Conservation (phyloP, 2,113 vertebrate species). For the Dipodomys merriami region DNA sequence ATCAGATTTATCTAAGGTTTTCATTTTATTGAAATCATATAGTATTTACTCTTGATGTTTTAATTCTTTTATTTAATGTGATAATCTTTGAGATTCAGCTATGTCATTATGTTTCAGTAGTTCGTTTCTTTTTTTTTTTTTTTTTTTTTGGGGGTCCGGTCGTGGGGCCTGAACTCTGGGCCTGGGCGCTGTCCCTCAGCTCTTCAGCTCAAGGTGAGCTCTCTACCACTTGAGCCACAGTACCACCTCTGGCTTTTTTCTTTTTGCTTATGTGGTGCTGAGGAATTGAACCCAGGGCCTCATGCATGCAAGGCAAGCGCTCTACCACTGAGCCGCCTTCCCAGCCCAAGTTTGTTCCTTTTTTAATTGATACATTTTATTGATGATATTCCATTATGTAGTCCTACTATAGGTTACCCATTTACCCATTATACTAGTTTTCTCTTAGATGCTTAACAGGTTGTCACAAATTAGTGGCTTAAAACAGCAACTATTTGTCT, state of each 20-base stretch:
- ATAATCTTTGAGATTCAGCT: not conserved
- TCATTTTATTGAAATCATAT: not conserved
- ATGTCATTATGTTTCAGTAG: not conserved
- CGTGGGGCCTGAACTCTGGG: no score
- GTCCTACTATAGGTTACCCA: not conserved
- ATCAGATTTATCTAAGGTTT: conserved; percentile 18
- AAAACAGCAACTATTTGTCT: not conserved
- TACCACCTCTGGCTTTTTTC: no score
- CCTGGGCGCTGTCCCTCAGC: no score
- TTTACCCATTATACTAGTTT: conserved; percentile 7
- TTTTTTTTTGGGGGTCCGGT: not conserved
- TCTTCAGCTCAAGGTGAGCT: no score
- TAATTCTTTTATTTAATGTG: not conserved
- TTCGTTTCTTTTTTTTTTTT: not conserved
- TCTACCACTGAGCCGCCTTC: no score
- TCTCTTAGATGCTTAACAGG: not conserved
- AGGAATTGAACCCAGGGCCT: no score
- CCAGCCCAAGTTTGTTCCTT: no score
- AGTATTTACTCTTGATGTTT: not conserved
- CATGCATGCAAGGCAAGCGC: no score
- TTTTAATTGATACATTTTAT: not conserved
- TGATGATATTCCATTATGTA: not conserved
- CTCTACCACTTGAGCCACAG: no score
- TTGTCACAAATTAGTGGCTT: not conserved
- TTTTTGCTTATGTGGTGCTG: no score